Conservation (phyloP, 30 jellyfish, hydroid and myxozoan genomes). For the Haliclystus octoradiatus region DNA sequence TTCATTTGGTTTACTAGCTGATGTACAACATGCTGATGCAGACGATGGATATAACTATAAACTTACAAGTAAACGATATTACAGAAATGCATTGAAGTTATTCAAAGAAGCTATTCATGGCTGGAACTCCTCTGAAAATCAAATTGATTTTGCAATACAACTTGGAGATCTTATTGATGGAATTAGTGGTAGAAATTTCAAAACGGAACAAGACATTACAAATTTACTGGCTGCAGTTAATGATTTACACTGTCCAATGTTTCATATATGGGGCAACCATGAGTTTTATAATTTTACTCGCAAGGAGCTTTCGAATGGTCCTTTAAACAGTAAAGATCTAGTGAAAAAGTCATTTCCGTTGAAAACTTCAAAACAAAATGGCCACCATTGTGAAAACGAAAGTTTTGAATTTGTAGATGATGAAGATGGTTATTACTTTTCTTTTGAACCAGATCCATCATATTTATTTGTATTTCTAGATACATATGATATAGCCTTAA, state of each 20-base stretch:
- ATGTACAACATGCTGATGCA: slow-evolving; percentile 68
- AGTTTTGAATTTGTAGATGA: neutral
- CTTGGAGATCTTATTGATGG: slow-evolving; percentile 88
- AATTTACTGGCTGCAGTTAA: slow-evolving; percentile 10
- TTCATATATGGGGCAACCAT: slow-evolving; percentile 96
- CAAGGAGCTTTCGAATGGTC: slow-evolving; percentile 33
- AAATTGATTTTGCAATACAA: slow-evolving; percentile 63
- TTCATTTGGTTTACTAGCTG: slow-evolving; percentile 65
- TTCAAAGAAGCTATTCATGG: slow-evolving; percentile 36
- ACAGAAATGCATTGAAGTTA: slow-evolving; percentile 46
- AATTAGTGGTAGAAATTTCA: slow-evolving; percentile 14
- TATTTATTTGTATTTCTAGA: slow-evolving; percentile 58
- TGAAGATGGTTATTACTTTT: slow-evolving; percentile 41
- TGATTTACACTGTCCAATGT: slow-evolving; percentile 39
- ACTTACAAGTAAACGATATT: slow-evolving; percentile 45
- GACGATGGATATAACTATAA: slow-evolving; percentile 46
- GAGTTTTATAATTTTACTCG: slow-evolving; percentile 83
- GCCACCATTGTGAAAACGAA: neutral
- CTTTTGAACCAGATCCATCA: slow-evolving; percentile 47
- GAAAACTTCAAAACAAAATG: no score
- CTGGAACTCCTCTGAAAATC: slow-evolving; percentile 36
- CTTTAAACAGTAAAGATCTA: slow-evolving; percentile 52
- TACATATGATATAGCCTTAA: slow-evolving; percentile 66
- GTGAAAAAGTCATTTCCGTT: no score
- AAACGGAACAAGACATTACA: slow-evolving; percentile 26